Conservation (phyloP, 2,797 vertebrate species). For the Hemibagrus guttatus region DNA sequence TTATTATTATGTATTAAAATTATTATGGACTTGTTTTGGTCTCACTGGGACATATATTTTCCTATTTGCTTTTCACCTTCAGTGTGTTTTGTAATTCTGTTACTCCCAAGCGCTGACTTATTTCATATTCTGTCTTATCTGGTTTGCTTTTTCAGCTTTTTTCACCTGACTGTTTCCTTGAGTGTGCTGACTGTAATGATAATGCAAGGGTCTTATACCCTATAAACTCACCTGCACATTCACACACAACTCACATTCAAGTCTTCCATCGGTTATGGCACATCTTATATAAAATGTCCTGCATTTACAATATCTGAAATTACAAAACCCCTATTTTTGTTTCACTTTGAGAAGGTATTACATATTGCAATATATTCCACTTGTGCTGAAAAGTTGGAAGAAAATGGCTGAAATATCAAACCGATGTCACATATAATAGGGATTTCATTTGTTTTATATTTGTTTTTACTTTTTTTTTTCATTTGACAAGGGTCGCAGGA, state of each 20-base stretch:
- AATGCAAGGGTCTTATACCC: neutral
- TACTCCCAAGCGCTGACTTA: neutral
- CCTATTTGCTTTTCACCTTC: neutral
- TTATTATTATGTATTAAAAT: too few species aligned
- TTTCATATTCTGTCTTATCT: neutral
- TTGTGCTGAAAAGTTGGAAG: neutral
- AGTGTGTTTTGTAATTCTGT: neutral
- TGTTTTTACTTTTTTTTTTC: neutral
- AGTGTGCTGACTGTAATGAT: neutral
- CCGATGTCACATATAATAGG: neutral
- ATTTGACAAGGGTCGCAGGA: neutral
- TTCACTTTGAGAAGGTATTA: neutral
- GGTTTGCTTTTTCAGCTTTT: neutral
- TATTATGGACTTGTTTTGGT: neutral
- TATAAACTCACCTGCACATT: neutral
- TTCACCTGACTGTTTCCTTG: neutral
- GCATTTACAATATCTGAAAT: neutral
- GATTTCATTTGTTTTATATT: neutral
- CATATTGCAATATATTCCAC: neutral
- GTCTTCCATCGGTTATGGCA: neutral
- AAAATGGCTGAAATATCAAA: neutral
- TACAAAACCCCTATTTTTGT: neutral
- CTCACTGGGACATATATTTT: neutral
- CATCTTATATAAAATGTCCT: neutral
- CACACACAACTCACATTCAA: neutral